phyloP scores from a whole-genome alignment of 2,888 invertebrate species.

The Drosophila maculinotata region DNA sequence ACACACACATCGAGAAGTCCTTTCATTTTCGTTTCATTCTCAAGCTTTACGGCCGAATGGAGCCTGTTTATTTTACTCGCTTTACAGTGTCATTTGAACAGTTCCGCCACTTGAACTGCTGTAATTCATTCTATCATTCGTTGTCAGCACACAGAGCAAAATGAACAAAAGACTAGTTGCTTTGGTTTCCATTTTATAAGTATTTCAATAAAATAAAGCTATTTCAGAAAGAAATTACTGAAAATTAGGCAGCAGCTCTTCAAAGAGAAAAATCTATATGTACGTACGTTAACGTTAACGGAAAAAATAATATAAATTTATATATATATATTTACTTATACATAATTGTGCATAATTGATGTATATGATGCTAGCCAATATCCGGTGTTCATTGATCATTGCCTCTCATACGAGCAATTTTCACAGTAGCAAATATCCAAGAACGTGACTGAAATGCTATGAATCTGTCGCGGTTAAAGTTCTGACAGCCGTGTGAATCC shows the following conservation, averaged over 20 bases:
- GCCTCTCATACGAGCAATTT: background rate
- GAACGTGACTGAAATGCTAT: constrained; percentile 3
- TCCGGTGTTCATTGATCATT: background rate
- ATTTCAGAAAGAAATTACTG: constrained; percentile 12
- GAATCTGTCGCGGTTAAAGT: background rate
- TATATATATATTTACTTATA: background rate
- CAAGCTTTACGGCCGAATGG: constrained; percentile 2
- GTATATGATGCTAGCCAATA: constrained; percentile 4
- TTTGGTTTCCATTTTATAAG: constrained; percentile 21
- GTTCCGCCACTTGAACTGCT: constrained; percentile 50
- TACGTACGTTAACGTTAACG: too few species aligned
- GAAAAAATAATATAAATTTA: background rate
- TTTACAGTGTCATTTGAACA: constrained; percentile 63
- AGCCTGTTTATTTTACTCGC: constrained; percentile 38
- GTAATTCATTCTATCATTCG: too few species aligned
- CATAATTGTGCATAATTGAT: too few species aligned
- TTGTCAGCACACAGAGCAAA: constrained; percentile 23
- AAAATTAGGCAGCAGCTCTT: background rate
- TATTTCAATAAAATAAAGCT: constrained; percentile 23
- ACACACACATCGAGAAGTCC: constrained; percentile 12
- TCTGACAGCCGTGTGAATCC: background rate
- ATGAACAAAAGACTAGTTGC: constrained; percentile 34
- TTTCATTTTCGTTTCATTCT: constrained; percentile 15
- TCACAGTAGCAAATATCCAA: constrained; percentile 5
- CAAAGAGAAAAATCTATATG: background rate